Percentiles rank a stretch among this genome's conserved stretches.
phyloP scores from a whole-genome alignment of 1,140 invertebrate genomes.

The Lycorma delicatula region DNA sequence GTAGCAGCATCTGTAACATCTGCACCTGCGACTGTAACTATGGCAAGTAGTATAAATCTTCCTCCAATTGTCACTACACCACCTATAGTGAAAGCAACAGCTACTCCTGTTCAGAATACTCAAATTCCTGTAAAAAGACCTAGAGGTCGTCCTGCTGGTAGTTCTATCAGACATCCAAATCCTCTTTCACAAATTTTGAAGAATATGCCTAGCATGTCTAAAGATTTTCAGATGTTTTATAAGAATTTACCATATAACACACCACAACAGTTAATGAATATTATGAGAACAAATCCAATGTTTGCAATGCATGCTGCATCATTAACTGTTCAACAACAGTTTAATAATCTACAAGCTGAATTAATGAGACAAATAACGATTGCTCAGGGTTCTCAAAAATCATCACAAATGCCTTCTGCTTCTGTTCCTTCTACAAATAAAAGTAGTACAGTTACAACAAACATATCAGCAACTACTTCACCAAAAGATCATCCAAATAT shows the following conservation, averaged over 20 bases:
- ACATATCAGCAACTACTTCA: not conserved
- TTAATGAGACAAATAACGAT: not conserved
- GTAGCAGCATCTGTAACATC: not conserved
- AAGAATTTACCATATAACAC: not conserved
- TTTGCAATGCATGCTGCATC: not conserved
- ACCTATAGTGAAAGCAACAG: not conserved
- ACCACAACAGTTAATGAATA: not conserved
- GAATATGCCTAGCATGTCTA: not conserved
- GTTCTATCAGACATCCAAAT: constrained; percentile 8
- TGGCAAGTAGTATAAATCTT: not conserved
- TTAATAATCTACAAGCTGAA: not conserved
- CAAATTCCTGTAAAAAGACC: constrained; percentile 7
- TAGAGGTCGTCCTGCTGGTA: constrained; percentile 10
- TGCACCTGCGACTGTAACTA: not conserved
- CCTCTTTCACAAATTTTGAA: not conserved
- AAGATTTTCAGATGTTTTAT: constrained; percentile 7
- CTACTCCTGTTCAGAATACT: not conserved
- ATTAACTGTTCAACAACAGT: not conserved
- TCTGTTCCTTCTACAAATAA: not conserved
- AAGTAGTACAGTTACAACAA: not conserved
- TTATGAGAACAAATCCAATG: not conserved
- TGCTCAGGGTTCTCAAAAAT: not conserved
- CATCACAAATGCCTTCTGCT: not conserved
- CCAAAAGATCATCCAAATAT: not conserved
- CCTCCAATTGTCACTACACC: not conserved